Percentiles rank a stretch among this genome's conserved stretches.
These are phyloP conservation scores for Drosophila subsilvestris DNA, from an alignment of 2,888 invertebrate genomes.

Conservation along the genomic window DNA sequence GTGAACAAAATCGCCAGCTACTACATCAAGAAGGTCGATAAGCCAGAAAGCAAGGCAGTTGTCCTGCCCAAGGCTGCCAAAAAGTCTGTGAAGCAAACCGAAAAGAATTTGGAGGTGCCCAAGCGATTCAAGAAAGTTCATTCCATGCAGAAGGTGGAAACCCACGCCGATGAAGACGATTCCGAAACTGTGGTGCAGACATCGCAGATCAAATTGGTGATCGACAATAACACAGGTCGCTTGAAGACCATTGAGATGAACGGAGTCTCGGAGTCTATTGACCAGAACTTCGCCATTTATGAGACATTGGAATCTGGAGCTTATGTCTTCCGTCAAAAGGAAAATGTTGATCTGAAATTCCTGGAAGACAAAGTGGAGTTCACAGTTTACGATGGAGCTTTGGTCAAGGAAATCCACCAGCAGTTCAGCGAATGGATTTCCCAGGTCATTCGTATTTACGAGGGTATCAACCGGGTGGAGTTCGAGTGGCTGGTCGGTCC, in stretches of 20 bases:
- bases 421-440: constrained; percentile 89
- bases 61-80: constrained; percentile 7
- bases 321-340: constrained; percentile 91
- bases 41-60: neutral
- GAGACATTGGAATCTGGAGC: constrained; percentile 94
- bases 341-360: constrained; percentile 84
- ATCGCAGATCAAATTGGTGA: constrained; percentile 67
- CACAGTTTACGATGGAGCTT: constrained; percentile 84
- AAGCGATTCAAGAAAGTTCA: constrained; percentile 23
- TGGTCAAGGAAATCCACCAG: constrained; percentile 88
- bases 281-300: constrained; percentile 90
- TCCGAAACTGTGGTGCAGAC: constrained; percentile 27
- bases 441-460: constrained; percentile 89
- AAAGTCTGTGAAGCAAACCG: constrained; percentile 10
- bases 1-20: constrained; percentile 28
- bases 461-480: constrained; percentile 86
- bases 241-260: constrained; percentile 74
- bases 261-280: constrained; percentile 69
- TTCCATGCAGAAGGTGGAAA: constrained; percentile 6
- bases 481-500: constrained; percentile 92
- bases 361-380: constrained; percentile 68
- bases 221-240: constrained; percentile 64
- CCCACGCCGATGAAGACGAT: constrained; percentile 22
- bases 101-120: neutral
- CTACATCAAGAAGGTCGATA: constrained; percentile 23